Percentiles rank a stretch among this genome's conserved stretches.
Conservation (phyloP, 2,113 vertebrate species). For the Sisor rabdophorus region DNA sequence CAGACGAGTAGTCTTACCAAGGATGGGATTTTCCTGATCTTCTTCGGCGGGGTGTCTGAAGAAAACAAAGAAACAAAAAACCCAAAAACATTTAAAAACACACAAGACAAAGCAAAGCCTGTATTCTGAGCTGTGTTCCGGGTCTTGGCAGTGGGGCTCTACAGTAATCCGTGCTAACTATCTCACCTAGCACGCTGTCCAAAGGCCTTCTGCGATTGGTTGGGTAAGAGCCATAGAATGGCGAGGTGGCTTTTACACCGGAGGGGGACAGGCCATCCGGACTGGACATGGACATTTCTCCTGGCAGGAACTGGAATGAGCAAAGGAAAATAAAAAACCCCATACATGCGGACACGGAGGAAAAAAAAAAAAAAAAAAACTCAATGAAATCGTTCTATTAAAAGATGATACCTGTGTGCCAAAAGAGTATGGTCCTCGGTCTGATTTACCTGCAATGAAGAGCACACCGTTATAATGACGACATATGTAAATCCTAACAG, state of each 20-base stretch:
- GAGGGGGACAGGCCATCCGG: conserved; percentile 81
- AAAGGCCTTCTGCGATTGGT: conserved; percentile 77
- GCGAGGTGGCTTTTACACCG: conserved; percentile 75
- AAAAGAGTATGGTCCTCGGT: conserved; percentile 80
- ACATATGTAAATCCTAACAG: background rate
- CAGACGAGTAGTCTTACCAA: conserved; percentile 68
- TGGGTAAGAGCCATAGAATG: conserved; percentile 80
- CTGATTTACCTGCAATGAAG: conserved; percentile 77
- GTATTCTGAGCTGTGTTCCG: background rate
- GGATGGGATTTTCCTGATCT: conserved; percentile 94
- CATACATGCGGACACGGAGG: background rate
- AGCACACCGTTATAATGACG: conserved; percentile 31
- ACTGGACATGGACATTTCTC: conserved; percentile 80
- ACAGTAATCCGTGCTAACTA: background rate
- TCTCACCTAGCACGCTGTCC: conserved; percentile 81
- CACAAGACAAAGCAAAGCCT: background rate
- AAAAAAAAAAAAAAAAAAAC: no score
- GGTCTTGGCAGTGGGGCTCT: background rate
- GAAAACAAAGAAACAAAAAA: background rate
- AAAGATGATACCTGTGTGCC: conserved; percentile 70
- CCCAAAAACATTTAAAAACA: background rate
- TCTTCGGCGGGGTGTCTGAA: conserved; percentile 88
- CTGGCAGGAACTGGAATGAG: conserved; percentile 76
- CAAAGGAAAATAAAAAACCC: background rate
- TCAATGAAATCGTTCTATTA: background rate